These are phyloP conservation scores for Nemotelus nigrinus DNA, from an alignment of 2,888 invertebrate genomes.

Conservation along the genomic window DNA sequence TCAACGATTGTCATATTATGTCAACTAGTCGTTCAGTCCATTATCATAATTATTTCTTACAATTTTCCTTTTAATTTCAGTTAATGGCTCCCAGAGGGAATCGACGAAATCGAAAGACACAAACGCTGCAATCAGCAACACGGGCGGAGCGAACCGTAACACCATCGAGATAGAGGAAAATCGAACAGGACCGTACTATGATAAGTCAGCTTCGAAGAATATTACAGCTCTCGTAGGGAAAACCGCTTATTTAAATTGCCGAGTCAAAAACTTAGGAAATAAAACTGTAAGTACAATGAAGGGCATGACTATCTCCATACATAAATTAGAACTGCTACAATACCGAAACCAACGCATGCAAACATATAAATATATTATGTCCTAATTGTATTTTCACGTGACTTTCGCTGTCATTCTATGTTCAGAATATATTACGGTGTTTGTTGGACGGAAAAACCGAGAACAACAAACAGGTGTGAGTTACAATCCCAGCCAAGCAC, in stretches of 20 bases:
- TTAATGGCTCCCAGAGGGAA: constrained; percentile 62
- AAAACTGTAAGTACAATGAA: constrained; percentile 77
- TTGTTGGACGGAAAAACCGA: no score
- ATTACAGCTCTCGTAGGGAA: constrained; percentile 86
- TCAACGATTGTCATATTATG: no score
- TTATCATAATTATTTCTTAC: constrained; percentile 13
- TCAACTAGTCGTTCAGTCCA: neutral
- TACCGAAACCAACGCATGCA: no score
- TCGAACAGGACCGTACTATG: constrained; percentile 79
- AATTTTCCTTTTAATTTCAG: constrained; percentile 53
- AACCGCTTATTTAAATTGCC: constrained; percentile 88
- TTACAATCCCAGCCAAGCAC: no score
- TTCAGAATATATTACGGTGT: no score
- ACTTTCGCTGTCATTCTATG: no score
- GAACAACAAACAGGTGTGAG: no score
- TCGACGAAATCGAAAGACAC: constrained; percentile 61
- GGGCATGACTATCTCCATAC: no score
- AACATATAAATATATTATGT: no score
- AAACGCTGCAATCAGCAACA: constrained; percentile 51
- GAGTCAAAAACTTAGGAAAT: constrained; percentile 90
- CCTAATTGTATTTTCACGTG: no score
- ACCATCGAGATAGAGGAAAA: constrained; percentile 64
- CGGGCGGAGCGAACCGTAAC: constrained; percentile 50
- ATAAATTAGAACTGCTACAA: no score
- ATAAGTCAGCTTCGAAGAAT: constrained; percentile 77